Base-by-base conservation (phyloP, 23 tunicate genomes). In the Halocynthia roretzi region DNA sequence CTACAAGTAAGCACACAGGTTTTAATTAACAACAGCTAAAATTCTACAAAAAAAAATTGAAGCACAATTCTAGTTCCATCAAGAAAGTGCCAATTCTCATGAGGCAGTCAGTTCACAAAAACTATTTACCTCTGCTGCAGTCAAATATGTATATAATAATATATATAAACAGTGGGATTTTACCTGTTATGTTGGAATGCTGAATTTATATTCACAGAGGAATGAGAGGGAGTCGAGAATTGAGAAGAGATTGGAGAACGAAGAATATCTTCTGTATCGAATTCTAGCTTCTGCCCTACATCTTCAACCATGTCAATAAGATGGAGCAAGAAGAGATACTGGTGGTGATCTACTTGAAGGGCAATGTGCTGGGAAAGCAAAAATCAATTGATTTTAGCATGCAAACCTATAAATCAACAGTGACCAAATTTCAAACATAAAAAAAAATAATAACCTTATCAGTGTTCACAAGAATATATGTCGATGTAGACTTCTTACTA, bases 321-420 rank as follows among this genome's bases (percentile, higher is more conserved):
- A 6, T 83, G 84, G 0, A 80, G 53, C 8, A 89, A 73, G 71
- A 80, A 89, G 19, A 84, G 68, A 64, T 80, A 89, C 68, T 89
- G 88, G 49, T 83, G 65, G 50, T 89, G 96, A 80, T 84, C 83
- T 48, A 89, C 23, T 83, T 80, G 87, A 51, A 89, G 12, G 6
- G 75, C 54, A 0, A 84, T 52, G 15, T 88, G 65, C 96, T 89
- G 88, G 4, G 76, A 68, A 51, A 18, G 10, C 15, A 58, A 58
- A 58, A 58, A 58, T n/a, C 5, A 58, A 58, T 58, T 58, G 63
- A n/a, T 58, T 15, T n/a, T 2, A 72, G 2, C 77, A 50, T n/a
- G 80, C 60, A 74, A 2, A 56, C 19, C 14, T 60, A 14, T 20
- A 31, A 10, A 9, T 10, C 19, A 57, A 2, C 2, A 5, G 10